Conservation (phyloP, 2,797 vertebrate species). For the Crax fasciolata region DNA sequence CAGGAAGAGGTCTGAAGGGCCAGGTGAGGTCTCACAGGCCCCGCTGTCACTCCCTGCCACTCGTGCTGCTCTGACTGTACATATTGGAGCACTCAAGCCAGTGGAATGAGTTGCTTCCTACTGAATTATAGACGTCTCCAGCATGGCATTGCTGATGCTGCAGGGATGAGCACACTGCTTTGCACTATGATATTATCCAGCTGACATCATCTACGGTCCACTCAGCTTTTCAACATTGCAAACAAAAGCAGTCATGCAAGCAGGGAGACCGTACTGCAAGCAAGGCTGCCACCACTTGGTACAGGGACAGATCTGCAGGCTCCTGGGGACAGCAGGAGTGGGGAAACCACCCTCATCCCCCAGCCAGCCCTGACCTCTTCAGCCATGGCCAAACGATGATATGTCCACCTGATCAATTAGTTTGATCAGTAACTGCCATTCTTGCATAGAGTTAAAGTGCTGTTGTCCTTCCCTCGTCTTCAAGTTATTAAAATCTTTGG, state of each 20-base stretch:
- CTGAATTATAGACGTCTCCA: not conserved
- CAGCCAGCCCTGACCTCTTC: not conserved
- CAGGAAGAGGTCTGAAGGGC: not conserved
- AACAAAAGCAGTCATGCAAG: not conserved
- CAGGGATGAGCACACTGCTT: not conserved
- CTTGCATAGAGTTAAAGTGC: not conserved
- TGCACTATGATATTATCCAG: not conserved
- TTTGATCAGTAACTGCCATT: not conserved
- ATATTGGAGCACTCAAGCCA: not conserved
- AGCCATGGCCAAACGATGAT: not conserved
- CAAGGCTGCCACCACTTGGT: conserved; percentile 53
- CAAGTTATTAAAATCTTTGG: not conserved
- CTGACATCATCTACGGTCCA: not conserved
- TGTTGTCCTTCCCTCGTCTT: not conserved
- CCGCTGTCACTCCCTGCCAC: not conserved
- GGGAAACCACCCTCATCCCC: not conserved
- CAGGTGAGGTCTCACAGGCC: not conserved
- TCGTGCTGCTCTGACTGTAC: accelerated
- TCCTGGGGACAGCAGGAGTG: not conserved
- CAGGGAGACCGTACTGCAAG: not conserved
- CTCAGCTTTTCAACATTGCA: not conserved
- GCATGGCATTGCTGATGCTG: not conserved
- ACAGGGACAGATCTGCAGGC: not conserved
- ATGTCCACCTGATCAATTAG: not conserved
- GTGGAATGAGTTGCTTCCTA: accelerated